Base-by-base conservation (phyloP, 2,888 invertebrate genomes). In the Acholoe squamosa region DNA sequence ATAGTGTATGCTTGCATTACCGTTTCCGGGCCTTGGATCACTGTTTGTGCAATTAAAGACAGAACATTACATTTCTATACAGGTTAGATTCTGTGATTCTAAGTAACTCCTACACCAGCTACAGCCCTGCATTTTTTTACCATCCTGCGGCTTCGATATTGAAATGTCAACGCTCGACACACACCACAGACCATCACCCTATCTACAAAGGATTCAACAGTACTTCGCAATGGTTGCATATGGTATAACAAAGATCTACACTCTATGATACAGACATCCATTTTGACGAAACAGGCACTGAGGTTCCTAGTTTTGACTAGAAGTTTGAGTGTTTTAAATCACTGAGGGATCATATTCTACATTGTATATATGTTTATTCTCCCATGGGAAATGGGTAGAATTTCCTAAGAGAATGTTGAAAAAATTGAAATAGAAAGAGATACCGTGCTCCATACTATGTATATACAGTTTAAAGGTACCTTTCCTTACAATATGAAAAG, bases 281-380 rank as follows among this genome's bases (percentile, higher is more conserved):
- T 71, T 71, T n/a, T 71, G 71, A 71, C 71, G 71, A 71, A 71
- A 71, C 71, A 71, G 71, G 71, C 71, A 71, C 71, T 71, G 71
- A 71, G 71, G 71, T 71, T 71, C 71, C 71, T 71, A 71, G 71
- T 71, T 71, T 71, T 71, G 71, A 71, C 71, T 71, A 71, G 71
- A 71, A 71, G 71, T 28, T n/a, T 71, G 28, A 71, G 25, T 71
- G 19, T 71, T 71, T 28, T 28, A 71, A 71, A 71, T 71, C 71
- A 71, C 71, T 25, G 1, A 28, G 71, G 31, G 71, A 28, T 28
- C 31, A 14, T 61, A n/a, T 61, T 61, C 61, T 61, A 61, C 43
- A 10, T 43, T 43, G 43, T 43, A 43, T 61, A 12, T 61, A 67
- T 25, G 1, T 71, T n/a, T 71, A 28, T 71, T 14, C 71, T 71